Base-by-base conservation (phyloP, 2,797 vertebrate species). In the Gobionotothen gibberifrons region DNA sequence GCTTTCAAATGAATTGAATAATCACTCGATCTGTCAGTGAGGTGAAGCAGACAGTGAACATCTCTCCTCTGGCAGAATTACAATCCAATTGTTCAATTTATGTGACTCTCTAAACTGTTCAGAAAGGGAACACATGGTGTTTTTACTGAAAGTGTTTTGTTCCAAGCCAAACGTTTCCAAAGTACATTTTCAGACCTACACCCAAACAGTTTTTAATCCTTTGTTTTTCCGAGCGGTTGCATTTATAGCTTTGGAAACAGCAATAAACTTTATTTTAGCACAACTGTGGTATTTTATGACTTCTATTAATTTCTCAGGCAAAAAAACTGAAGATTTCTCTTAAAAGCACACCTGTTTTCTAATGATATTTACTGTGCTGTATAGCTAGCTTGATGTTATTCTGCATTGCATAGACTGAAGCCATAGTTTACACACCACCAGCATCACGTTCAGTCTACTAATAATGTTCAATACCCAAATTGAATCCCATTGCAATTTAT, bases 71-170 rank as follows among this genome's bases (percentile, higher is more conserved):
- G 79, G 74, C 78, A 81, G 61, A 80, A 79, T 69, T 56, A 58
- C 65, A 79, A 58, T 83, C 72, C 72, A 79, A 84, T 83, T 87
- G 74, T 85, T 82, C 53, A 57, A 81, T 52, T 62, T 71, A 70
- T 85, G 39, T 53, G 47, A 2, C 32, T 32, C 74, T 85, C 67
- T 78, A 72, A 78, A 86, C 84, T 55, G 69, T 69, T 66, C 3
- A 8, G 66, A 62, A 71, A 14, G 49, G 21, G 42, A 68, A 32
- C 74, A 64, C 42, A 49, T 77, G 49, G 39, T 80, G 43, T 75
- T 87, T 84, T 82, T 72, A 75, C 17, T 76, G 68, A 61, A 80
- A 36, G 52, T 7, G 32, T 75, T 76, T 70, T 48, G n/a, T 36
- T 63, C 48, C 44, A 40, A 40, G 58, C 44, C 54, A 76, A 63